A percentile compares a stretch with the other conserved stretches of the same genome.
Conservation (phyloP, 37 sponge, comb jelly and placozoan genomes). For the Bolinopsis microptera region DNA sequence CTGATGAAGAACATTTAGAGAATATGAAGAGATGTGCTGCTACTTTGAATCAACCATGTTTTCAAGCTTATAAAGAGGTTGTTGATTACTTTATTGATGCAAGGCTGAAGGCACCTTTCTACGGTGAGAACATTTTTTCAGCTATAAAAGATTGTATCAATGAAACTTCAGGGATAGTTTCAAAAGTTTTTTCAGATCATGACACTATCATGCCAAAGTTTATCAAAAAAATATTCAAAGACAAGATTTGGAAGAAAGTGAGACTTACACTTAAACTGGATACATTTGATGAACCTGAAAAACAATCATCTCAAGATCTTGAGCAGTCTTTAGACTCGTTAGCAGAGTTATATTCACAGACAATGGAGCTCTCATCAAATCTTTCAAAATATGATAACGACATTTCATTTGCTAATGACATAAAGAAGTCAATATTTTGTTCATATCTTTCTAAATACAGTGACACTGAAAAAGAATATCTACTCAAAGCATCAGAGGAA, state of each 20-base stretch:
- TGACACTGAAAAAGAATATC: slow-evolving; percentile 2
- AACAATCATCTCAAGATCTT: background rate
- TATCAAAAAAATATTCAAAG: slow-evolving; percentile 28
- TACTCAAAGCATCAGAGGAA: slow-evolving; percentile 41
- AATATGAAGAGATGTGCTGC: slow-evolving; percentile 60
- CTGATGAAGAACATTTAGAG: slow-evolving; percentile 39
- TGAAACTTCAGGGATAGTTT: slow-evolving; percentile 50
- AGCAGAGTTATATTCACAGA: slow-evolving; percentile 41
- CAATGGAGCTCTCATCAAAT: background rate
- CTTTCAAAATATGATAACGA: slow-evolving; percentile 62
- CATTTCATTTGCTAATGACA: slow-evolving; percentile 42
- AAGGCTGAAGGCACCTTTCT: slow-evolving; percentile 59
- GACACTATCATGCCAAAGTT: slow-evolving; percentile 53
- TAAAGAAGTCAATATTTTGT: slow-evolving; percentile 48
- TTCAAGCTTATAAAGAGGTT: slow-evolving; percentile 33
- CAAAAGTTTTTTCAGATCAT: slow-evolving; percentile 35
- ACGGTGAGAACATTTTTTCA: slow-evolving; percentile 37
- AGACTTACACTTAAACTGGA: slow-evolving; percentile 20
- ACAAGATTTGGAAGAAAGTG: slow-evolving; percentile 51
- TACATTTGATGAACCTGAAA: slow-evolving; percentile 34
- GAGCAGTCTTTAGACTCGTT: background rate
- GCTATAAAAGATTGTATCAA: slow-evolving; percentile 46
- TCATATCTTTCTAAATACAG: slow-evolving; percentile 48
- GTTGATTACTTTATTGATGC: slow-evolving; percentile 44
- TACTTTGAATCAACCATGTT: slow-evolving; percentile 40